Evolutionary conservation across 2,797 vertebrate genomes (phyloP).

Genomic region (Thaleichthys pacificus): DNA sequence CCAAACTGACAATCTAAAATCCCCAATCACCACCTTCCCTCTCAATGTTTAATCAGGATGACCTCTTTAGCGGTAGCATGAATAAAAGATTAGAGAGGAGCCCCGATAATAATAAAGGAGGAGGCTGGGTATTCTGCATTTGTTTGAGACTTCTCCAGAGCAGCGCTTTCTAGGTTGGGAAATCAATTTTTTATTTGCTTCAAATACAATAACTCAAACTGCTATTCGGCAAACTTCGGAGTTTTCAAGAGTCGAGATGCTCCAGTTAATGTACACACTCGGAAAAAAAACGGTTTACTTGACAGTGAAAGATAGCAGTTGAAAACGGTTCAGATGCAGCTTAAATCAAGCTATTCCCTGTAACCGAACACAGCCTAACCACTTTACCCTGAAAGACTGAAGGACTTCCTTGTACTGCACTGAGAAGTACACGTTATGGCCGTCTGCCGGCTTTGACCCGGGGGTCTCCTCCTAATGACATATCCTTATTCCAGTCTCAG

Average conservation of each 20-base stretch:
- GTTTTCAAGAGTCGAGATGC: neutral
- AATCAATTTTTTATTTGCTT: neutral
- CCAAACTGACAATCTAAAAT: conserved; percentile 13
- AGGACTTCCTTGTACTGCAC: neutral
- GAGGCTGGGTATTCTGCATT: neutral
- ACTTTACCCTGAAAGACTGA: neutral
- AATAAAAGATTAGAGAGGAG: conserved; percentile 55
- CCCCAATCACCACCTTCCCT: conserved; percentile 13
- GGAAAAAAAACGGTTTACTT: neutral
- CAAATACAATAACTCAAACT: no score
- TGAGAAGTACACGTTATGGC: neutral
- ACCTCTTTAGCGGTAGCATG: conserved; percentile 50
- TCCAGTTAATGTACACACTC: neutral
- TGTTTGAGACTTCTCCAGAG: neutral
- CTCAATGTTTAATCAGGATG: conserved; percentile 50
- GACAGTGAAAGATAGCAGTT: neutral
- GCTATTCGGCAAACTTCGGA: neutral
- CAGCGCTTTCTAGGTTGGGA: neutral
- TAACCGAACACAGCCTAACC: neutral
- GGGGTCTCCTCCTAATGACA: conserved; percentile 4
- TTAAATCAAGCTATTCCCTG: neutral
- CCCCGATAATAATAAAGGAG: conserved; percentile 36
- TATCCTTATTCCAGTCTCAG: conserved; percentile 7
- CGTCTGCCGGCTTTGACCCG: neutral
- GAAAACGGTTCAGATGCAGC: neutral